These are phyloP conservation scores for Phymanthus crucifer DNA, from an alignment of 92 coral and sea anemone species.

Conservation along the genomic window DNA sequence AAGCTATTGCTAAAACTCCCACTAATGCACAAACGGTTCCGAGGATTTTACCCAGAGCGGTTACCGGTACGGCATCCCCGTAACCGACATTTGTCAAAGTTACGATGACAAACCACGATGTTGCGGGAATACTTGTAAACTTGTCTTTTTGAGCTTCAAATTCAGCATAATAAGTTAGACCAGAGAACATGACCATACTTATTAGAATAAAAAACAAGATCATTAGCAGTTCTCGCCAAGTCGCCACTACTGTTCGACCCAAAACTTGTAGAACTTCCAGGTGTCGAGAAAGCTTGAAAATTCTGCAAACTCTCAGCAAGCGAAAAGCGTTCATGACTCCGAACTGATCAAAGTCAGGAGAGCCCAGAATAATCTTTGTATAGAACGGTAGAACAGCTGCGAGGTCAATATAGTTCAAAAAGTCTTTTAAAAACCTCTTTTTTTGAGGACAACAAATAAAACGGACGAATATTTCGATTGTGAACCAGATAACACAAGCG, in stretches of 20 bases:
- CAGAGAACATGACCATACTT: slow-evolving; percentile 77
- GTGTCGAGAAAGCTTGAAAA: slow-evolving; percentile 83
- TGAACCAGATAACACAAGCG: slow-evolving; percentile 81
- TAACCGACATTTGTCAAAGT: slow-evolving; percentile 95
- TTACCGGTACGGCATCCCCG: slow-evolving; percentile 90
- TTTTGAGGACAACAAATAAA: slow-evolving; percentile 73
- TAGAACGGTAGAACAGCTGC: slow-evolving; percentile 80
- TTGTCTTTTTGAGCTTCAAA: slow-evolving; percentile 55
- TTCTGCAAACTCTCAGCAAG: slow-evolving; percentile 66
- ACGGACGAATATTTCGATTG: slow-evolving; percentile 65
- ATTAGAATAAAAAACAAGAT: slow-evolving; percentile 74
- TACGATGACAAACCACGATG: slow-evolving; percentile 93
- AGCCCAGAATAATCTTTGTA: slow-evolving; percentile 31
- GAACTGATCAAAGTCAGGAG: slow-evolving; percentile 14
- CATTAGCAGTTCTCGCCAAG: slow-evolving; percentile 80
- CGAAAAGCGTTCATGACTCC: slow-evolving; percentile 47
- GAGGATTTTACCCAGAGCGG: slow-evolving; percentile 67
- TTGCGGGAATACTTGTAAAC: slow-evolving; percentile 80
- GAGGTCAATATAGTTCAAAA: slow-evolving; percentile 73
- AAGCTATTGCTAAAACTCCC: slow-evolving; percentile 75
- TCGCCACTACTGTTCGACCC: slow-evolving; percentile 72
- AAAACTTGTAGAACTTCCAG: slow-evolving; percentile 81
- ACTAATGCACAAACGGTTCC: slow-evolving; percentile 80
- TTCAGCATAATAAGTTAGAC: slow-evolving; percentile 75
- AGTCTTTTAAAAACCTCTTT: slow-evolving; percentile 50